A percentile compares a stretch with the other conserved stretches of the same genome.
phyloP scores from a whole-genome alignment of 2,888 invertebrate genomes.

The Hyppa rectilinea region DNA sequence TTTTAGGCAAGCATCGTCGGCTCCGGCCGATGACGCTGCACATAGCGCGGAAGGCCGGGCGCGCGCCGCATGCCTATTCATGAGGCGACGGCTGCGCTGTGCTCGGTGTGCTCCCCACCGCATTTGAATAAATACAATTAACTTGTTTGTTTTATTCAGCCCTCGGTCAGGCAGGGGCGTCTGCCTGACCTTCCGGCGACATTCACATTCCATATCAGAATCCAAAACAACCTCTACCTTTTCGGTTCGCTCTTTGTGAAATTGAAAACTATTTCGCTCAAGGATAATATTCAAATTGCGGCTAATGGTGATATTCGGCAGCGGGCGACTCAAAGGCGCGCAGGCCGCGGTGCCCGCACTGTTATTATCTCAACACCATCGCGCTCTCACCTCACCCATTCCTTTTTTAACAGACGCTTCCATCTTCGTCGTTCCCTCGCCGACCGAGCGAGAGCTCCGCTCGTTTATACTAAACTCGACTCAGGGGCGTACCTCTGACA shows the following conservation, averaged over 20 bases:
- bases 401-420: slow-evolving; percentile 87
- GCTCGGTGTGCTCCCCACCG: slow-evolving; percentile 70
- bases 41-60: slow-evolving; percentile 80
- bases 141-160: slow-evolving; percentile 89
- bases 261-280: slow-evolving; percentile 81
- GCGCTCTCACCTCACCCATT: slow-evolving; percentile 87
- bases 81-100: slow-evolving; percentile 85
- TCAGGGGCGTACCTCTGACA: slow-evolving; percentile 88
- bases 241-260: slow-evolving; percentile 62
- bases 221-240: slow-evolving; percentile 20
- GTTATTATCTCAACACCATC: slow-evolving; percentile 91
- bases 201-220: slow-evolving; percentile 75
- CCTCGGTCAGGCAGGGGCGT: no score
- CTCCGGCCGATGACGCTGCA: slow-evolving; percentile 80
- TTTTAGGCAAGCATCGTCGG: slow-evolving; percentile 58
- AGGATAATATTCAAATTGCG: slow-evolving; percentile 84
- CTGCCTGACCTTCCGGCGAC: slow-evolving; percentile 78
- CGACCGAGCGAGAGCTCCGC: slow-evolving; percentile 78
- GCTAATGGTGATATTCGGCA: slow-evolving; percentile 87
- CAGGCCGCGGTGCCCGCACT: slow-evolving; percentile 81
- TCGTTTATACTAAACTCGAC: slow-evolving; percentile 86
- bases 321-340: slow-evolving; percentile 84
- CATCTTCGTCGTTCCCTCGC: slow-evolving; percentile 81
- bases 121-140: slow-evolving; percentile 91
- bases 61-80: slow-evolving; percentile 85